A percentile compares a stretch with the other conserved stretches of the same genome.
Conservation (phyloP, 2,888 invertebrate species). For the Anodontia alba region DNA sequence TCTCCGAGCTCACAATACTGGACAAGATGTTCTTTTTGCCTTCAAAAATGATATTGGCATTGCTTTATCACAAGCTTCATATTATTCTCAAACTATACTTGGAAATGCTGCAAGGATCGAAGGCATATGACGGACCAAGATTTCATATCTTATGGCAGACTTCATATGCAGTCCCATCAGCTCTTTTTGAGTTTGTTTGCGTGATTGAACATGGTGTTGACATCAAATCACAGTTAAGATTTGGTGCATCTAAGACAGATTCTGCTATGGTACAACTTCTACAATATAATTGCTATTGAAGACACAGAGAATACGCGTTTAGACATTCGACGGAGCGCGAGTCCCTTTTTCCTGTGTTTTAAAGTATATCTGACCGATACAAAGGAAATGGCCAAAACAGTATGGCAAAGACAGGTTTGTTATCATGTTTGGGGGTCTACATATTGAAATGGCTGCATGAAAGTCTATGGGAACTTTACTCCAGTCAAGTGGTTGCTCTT, state of each 20-base stretch:
- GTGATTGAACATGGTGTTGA: conserved; percentile 55
- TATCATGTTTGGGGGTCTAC: conserved; percentile 72
- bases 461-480: background rate
- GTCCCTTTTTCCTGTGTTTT: conserved; percentile 35
- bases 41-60: conserved; percentile 54
- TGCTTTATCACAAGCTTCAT: conserved; percentile 34
- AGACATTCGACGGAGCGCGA: no score
- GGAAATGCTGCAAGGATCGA: conserved; percentile 66
- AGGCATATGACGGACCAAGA: conserved; percentile 49
- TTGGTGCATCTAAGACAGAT: conserved; percentile 39
- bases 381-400: conserved; percentile 68
- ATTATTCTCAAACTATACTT: no score
- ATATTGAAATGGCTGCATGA: no score
- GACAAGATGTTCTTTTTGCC: conserved; percentile 36
- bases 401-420: conserved; percentile 69
- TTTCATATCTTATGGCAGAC: conserved; percentile 40
- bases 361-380: conserved; percentile 51
- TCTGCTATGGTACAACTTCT: no score
- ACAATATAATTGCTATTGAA: no score
- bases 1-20: conserved; percentile 49
- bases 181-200: conserved; percentile 40
- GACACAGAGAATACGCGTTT: no score
- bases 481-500: background rate
- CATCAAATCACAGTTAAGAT: conserved; percentile 32
- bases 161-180: conserved; percentile 41